A percentile compares a stretch with the other conserved stretches of the same genome.
Conservation (phyloP, 2,113 vertebrate genomes). For the Microcebus lehilahytsara region DNA sequence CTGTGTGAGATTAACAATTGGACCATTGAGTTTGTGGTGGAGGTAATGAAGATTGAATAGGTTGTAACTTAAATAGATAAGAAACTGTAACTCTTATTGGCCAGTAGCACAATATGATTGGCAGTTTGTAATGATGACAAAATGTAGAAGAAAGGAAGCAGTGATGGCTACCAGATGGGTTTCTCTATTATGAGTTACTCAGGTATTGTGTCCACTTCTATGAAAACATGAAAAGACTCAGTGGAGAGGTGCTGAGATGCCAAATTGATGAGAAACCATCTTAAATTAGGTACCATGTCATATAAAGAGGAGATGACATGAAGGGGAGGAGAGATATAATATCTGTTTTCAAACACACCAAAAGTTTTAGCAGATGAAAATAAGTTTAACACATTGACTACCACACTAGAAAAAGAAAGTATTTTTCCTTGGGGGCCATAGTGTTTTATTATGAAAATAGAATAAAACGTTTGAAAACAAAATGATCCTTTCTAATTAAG, state of each 20-base stretch:
- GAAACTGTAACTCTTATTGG: background rate
- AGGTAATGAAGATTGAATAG: background rate
- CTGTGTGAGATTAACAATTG: background rate
- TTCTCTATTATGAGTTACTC: rapidly evolving
- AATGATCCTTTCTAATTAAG: too few relatives aligned
- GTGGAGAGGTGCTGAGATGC: background rate
- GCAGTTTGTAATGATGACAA: too few relatives aligned
- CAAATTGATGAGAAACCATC: background rate
- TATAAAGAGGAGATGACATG: background rate
- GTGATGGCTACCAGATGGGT: too few relatives aligned
- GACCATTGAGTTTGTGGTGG: too few relatives aligned
- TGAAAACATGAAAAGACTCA: background rate
- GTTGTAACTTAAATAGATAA: background rate
- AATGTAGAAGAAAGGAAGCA: too few relatives aligned
- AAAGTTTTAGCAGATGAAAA: background rate
- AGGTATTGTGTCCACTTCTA: too few relatives aligned
- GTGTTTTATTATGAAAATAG: too few relatives aligned
- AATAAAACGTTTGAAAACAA: too few relatives aligned
- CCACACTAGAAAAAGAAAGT: too few relatives aligned
- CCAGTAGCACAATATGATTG: background rate
- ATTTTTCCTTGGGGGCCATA: too few relatives aligned
- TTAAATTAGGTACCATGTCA: background rate
- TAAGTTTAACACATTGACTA: background rate
- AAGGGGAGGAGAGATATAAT: background rate
- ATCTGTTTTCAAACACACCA: background rate